phyloP scores from a whole-genome alignment of 2,113 vertebrate species.

The Mastomys coucha region DNA sequence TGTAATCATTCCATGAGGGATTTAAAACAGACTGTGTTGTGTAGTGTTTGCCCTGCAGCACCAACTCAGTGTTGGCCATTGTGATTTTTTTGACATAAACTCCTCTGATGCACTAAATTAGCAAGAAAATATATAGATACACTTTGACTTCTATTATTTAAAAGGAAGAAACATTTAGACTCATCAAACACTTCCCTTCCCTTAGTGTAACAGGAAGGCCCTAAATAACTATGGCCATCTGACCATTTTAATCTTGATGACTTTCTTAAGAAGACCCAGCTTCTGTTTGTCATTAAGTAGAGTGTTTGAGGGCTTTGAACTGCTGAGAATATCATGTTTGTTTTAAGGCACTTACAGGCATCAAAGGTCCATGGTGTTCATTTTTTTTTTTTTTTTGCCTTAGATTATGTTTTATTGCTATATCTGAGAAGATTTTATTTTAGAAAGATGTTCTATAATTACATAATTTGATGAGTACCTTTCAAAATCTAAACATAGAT shows the following conservation, averaged over 20 bases:
- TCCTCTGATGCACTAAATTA: not conserved
- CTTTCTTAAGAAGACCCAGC: conserved; percentile 40
- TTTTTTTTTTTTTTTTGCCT: conserved; percentile 8
- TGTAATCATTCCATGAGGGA: conserved; percentile 35
- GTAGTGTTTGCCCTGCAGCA: not conserved
- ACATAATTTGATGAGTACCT: conserved; percentile 43
- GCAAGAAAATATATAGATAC: not conserved
- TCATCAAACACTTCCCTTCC: not conserved
- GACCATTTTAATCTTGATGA: conserved; percentile 46
- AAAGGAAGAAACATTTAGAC: conserved; percentile 29
- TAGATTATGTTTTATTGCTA: conserved; percentile 13
- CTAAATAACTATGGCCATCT: not conserved
- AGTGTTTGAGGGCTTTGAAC: not conserved
- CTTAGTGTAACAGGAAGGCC: not conserved
- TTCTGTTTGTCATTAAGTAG: conserved; percentile 20
- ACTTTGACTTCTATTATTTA: conserved; percentile 1
- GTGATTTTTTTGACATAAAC: not conserved
- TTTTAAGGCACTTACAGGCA: conserved; percentile 3
- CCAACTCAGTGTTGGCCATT: not conserved
- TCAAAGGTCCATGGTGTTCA: not conserved
- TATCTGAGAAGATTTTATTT: conserved; percentile 53
- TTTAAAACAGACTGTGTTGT: conserved; percentile 39
- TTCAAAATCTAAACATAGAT: conserved; percentile 39
- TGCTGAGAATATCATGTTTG: not conserved
- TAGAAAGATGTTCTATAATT: conserved; percentile 25